Evolutionary conservation across 92 coral and sea anemone genomes (phyloP).

Genomic region (Chrysogorgia sp.): DNA sequence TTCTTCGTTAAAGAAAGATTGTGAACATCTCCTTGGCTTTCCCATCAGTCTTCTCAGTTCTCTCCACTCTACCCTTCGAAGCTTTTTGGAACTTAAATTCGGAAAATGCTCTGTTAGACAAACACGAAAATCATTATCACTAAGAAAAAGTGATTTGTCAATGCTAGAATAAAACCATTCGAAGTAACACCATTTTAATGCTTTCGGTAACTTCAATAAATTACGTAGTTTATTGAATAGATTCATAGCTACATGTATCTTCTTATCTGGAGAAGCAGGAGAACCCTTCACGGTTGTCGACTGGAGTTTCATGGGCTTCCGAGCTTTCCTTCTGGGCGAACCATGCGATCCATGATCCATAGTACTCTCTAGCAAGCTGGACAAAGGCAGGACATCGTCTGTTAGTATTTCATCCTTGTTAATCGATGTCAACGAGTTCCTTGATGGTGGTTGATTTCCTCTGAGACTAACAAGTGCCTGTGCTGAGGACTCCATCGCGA

Average conservation of each 20-base stretch:
- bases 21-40: conserved; percentile 94
- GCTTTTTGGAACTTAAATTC: conserved; percentile 70
- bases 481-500: conserved; percentile 81
- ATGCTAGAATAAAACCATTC: conserved; percentile 98
- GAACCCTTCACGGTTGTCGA: conserved; percentile 14
- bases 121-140: conserved; percentile 92
- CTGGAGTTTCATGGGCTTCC: conserved; percentile 32
- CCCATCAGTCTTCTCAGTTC: conserved; percentile 96
- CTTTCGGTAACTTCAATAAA: conserved; percentile 89
- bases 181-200: conserved; percentile 96
- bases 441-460: conserved; percentile 62
- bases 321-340: conserved; percentile 38
- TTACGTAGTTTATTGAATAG: conserved; percentile 76
- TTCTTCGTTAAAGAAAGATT: conserved; percentile 89
- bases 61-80: conserved; percentile 93
- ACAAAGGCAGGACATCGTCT: conserved; percentile 8
- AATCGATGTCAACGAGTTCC: conserved; percentile 16
- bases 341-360: conserved; percentile 18
- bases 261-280: conserved; percentile 17
- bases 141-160: conserved; percentile 92
- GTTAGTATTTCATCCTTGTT: conserved; percentile 33
- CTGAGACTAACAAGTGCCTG: conserved; percentile 91
- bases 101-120: conserved; percentile 92
- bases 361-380: conserved; percentile 7
- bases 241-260: conserved; percentile 43